Percentiles rank a stretch among this genome's conserved stretches.
phyloP scores from a whole-genome alignment of 2,113 vertebrate species.

The Chaenocephalus aceratus region DNA sequence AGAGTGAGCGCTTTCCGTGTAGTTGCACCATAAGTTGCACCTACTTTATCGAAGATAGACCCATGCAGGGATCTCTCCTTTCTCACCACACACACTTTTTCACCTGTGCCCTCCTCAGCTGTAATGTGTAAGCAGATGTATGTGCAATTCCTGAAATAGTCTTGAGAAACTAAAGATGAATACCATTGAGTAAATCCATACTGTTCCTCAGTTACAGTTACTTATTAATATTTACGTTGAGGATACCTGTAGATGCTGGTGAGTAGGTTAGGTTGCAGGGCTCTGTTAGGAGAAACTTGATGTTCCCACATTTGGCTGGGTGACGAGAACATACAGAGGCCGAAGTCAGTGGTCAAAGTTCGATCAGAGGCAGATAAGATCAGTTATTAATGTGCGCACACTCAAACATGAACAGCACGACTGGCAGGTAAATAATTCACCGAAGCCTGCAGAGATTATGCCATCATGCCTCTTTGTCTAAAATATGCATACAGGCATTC shows the following conservation, averaged over 20 bases:
- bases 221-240: not conserved
- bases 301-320: slow-evolving; percentile 19
- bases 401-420: slow-evolving; percentile 12
- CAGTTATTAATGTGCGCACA: not conserved
- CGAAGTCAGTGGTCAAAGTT: slow-evolving; percentile 49
- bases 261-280: not conserved
- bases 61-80: not conserved
- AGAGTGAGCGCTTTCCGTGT: not conserved
- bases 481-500: slow-evolving; percentile 70
- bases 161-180: not conserved
- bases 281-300: not conserved
- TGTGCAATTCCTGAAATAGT: not conserved
- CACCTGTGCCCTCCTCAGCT: not conserved
- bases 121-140: not conserved
- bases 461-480: slow-evolving; percentile 53
- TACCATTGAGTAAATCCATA: not conserved
- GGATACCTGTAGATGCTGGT: not conserved
- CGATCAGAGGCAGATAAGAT: slow-evolving; percentile 27
- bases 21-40: slow-evolving; percentile 11
- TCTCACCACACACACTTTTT: not conserved
- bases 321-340: not conserved
- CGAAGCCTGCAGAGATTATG: slow-evolving; percentile 26
- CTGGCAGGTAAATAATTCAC: slow-evolving; percentile 29
- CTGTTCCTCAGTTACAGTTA: no score
- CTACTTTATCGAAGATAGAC: not conserved